These are phyloP conservation scores for Syngnathus scovelli DNA, from an alignment of 2,113 vertebrate species.

Conservation along the genomic window DNA sequence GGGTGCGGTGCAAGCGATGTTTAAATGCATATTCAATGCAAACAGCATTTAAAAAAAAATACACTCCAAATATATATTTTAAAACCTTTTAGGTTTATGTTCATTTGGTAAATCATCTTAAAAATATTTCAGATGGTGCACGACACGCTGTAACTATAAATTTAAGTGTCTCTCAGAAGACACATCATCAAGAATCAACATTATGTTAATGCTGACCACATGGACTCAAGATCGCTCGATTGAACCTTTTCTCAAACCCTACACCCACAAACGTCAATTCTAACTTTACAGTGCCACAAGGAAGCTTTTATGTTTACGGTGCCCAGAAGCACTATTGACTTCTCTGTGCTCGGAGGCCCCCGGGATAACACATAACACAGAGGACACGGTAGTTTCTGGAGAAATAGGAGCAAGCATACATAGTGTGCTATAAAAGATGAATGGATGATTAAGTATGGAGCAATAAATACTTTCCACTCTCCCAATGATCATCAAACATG, in stretches of 20 bases:
- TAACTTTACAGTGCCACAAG: slow-evolving; percentile 5
- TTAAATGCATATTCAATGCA: background rate
- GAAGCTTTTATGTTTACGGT: slow-evolving; percentile 9
- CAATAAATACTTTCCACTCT: background rate
- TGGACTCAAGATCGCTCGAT: background rate
- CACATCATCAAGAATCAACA: slow-evolving; percentile 1
- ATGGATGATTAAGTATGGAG: background rate
- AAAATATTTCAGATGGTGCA: background rate
- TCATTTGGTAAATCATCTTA: background rate
- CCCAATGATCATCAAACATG: background rate
- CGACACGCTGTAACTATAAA: background rate
- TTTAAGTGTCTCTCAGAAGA: background rate
- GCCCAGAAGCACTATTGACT: slow-evolving; percentile 4
- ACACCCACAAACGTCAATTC: slow-evolving; percentile 4
- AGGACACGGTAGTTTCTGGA: background rate
- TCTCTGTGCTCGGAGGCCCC: slow-evolving; percentile 1
- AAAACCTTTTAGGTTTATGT: background rate
- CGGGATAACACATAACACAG: background rate
- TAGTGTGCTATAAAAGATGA: background rate
- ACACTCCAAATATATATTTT: background rate
- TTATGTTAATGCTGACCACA: slow-evolving; percentile 11
- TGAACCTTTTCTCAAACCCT: background rate
- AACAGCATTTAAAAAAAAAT: background rate
- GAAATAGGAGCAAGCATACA: background rate
- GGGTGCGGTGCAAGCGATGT: background rate